Evolutionary conservation across 2,888 invertebrate genomes (phyloP).

Genomic region (Idaea biselata): DNA sequence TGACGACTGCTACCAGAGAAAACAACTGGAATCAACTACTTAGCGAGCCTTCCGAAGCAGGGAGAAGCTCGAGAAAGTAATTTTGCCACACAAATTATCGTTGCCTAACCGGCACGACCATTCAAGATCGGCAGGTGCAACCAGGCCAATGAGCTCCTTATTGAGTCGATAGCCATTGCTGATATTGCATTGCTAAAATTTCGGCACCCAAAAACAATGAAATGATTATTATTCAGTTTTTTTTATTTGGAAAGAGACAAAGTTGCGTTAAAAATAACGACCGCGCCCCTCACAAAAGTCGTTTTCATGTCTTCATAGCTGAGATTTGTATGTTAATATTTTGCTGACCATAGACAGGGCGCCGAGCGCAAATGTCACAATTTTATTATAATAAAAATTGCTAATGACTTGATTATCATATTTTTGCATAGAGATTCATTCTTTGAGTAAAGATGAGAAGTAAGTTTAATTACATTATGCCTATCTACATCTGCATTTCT

Average conservation of each 20-base stretch:
- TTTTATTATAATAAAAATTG: constrained; percentile 73
- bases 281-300: constrained; percentile 29
- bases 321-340: constrained; percentile 53
- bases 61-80: too few species aligned
- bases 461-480: constrained; percentile 52
- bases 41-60: too few species aligned
- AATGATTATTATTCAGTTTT: not conserved
- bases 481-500: constrained; percentile 64
- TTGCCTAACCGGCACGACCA: too few species aligned
- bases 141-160: too few species aligned
- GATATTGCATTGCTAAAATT: not conserved
- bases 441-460: constrained; percentile 47
- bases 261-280: constrained; percentile 27
- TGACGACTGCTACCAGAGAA: too few species aligned
- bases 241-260: constrained; percentile 1
- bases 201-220: not conserved
- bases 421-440: constrained; percentile 74
- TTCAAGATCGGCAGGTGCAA: too few species aligned
- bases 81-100: too few species aligned
- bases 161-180: not conserved
- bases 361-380: constrained; percentile 56
- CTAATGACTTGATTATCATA: constrained; percentile 77
- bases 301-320: constrained; percentile 33
- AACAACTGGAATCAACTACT: too few species aligned
- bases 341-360: constrained; percentile 57